Conservation (phyloP, 2,113 vertebrate genomes). For the Leptocoma aspasia region DNA sequence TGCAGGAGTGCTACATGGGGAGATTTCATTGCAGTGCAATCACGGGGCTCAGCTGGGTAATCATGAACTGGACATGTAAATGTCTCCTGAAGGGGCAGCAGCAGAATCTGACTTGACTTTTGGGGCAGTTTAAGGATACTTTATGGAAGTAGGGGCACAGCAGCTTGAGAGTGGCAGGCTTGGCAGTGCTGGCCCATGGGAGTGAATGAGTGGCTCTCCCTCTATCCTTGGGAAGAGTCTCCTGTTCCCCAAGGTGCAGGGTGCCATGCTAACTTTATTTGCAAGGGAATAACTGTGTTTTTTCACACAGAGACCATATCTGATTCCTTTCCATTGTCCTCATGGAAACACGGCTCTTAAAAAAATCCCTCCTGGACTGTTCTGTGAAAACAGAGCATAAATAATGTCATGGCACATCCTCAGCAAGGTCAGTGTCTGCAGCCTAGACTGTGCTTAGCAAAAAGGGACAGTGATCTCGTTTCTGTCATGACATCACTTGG, state of each 20-base stretch:
- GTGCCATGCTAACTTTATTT: background rate
- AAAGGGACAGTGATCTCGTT: background rate
- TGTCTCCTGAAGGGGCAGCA: background rate
- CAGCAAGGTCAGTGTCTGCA: background rate
- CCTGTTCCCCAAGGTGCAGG: background rate
- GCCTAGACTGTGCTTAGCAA: too few relatives aligned
- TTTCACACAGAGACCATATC: background rate
- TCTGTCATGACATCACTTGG: background rate
- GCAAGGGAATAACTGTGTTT: background rate
- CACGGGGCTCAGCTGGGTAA: background rate
- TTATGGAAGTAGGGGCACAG: background rate
- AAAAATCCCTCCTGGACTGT: background rate
- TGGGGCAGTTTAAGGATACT: background rate
- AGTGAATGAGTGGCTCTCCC: background rate
- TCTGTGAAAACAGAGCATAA: background rate
- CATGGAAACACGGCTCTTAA: background rate
- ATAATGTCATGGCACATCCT: background rate
- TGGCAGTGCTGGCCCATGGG: background rate
- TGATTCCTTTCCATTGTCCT: background rate
- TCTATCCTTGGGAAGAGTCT: background rate
- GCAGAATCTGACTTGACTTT: background rate
- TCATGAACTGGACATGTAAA: rapidly evolving
- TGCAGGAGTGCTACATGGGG: rapidly evolving
- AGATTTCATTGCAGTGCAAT: background rate
- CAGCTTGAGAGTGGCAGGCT: background rate